These are phyloP conservation scores for Eulemur macaco DNA, from an alignment of 2,113 vertebrate species.

Conservation along the genomic window DNA sequence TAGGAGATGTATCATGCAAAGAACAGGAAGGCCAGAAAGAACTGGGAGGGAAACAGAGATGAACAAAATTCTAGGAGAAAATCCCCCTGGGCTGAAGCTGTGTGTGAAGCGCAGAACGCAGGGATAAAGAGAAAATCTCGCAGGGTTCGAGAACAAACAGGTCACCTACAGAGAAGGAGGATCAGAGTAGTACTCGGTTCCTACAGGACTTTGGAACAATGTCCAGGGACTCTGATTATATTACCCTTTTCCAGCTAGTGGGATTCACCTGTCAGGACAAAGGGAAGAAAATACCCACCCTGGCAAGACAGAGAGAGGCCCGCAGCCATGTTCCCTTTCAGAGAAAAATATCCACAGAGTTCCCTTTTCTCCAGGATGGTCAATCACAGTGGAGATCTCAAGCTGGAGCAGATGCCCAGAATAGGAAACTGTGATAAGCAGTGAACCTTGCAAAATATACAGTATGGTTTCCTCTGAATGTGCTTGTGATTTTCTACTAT, in stretches of 20 bases:
- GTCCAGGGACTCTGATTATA: not conserved
- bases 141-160: not conserved
- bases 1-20: not conserved
- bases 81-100: not conserved
- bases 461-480: too few relatives aligned
- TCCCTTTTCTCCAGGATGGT: accelerated
- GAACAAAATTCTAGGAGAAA: not conserved
- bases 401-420: not conserved
- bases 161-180: not conserved
- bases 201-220: not conserved
- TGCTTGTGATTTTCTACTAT: not conserved
- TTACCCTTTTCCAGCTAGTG: not conserved
- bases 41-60: not conserved
- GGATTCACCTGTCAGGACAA: not conserved
- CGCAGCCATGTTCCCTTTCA: not conserved
- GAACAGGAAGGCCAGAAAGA: not conserved
- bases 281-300: not conserved
- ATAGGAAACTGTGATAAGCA: not conserved
- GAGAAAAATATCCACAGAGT: accelerated
- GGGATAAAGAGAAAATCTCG: not conserved
- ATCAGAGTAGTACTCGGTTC: too few relatives aligned
- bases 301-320: not conserved
- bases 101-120: not conserved
- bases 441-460: not conserved
- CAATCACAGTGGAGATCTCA: not conserved